These are phyloP conservation scores for Ladona fulva DNA, from an alignment of 1,140 invertebrate genomes.

Conservation along the genomic window DNA sequence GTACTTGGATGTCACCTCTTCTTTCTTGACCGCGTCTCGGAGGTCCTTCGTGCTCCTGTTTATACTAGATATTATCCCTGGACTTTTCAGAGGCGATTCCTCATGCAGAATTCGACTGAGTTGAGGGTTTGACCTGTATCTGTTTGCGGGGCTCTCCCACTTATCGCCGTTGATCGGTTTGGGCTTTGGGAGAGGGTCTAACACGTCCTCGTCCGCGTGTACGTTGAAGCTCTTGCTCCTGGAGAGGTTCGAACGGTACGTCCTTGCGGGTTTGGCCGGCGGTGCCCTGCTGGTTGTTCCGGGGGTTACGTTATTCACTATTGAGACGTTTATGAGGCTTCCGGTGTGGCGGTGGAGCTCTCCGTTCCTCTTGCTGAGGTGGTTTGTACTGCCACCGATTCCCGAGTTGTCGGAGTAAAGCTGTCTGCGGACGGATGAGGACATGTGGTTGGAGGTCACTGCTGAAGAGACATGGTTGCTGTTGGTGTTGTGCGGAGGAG, in stretches of 20 bases:
- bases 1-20: neutral
- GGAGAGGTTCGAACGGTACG: slow-evolving; percentile 60
- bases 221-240: slow-evolving; percentile 80
- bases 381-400: slow-evolving; percentile 31
- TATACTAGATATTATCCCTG: slow-evolving; percentile 72
- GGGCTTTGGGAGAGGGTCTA: slow-evolving; percentile 25
- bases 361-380: slow-evolving; percentile 40
- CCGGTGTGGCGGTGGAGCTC: slow-evolving; percentile 39
- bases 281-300: slow-evolving; percentile 19
- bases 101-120: slow-evolving; percentile 47
- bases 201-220: slow-evolving; percentile 42
- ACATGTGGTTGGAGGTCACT: neutral
- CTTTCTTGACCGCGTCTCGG: slow-evolving; percentile 33
- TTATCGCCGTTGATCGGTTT: slow-evolving; percentile 33
- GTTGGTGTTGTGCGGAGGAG: neutral
- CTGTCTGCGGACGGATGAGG: neutral
- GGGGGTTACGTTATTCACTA: slow-evolving; percentile 50
- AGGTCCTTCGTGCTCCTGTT: slow-evolving; percentile 69
- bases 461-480: slow-evolving; percentile 44
- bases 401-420: neutral
- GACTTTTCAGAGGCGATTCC: slow-evolving; percentile 65
- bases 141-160: slow-evolving; percentile 35
- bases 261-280: slow-evolving; percentile 62
- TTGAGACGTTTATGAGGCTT: slow-evolving; percentile 66
- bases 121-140: slow-evolving; percentile 66